Percentiles rank a stretch among this genome's conserved stretches.
These are phyloP conservation scores for Geotria australis DNA, from an alignment of 2,797 vertebrate species.

Conservation along the genomic window DNA sequence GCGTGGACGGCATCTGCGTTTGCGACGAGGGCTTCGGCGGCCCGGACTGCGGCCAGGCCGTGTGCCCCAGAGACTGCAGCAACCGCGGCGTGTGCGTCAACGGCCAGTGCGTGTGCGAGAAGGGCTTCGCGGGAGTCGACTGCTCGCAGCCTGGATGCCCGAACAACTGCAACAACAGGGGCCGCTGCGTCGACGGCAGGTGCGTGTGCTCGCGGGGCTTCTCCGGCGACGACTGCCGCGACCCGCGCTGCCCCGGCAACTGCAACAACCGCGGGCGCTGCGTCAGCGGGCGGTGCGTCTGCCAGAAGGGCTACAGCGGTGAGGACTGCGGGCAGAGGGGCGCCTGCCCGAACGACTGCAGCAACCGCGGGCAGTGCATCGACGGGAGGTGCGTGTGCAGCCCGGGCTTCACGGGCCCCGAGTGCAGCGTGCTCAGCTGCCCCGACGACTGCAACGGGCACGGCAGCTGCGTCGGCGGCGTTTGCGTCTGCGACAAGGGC, in stretches of 20 bases:
- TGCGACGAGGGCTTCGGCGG: conserved; percentile 36
- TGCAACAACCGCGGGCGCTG: conserved; percentile 34
- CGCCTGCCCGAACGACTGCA: conserved; percentile 12
- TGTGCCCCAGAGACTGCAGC: conserved; percentile 33
- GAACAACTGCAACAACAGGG: conserved; percentile 27
- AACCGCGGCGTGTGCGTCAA: conserved; percentile 23
- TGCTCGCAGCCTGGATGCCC: conserved; percentile 36
- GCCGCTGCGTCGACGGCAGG: conserved; percentile 37
- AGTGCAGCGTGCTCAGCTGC: conserved; percentile 39
- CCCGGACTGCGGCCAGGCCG: conserved; percentile 29
- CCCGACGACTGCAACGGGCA: background rate
- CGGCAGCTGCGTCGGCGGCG: conserved; percentile 19
- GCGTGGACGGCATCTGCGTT: conserved; percentile 33
- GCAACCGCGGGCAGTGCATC: conserved; percentile 9
- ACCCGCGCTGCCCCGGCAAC: conserved; percentile 33
- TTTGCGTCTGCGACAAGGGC: conserved; percentile 48
- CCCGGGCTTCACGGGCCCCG: conserved; percentile 72
- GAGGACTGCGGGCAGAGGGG: conserved; percentile 21
- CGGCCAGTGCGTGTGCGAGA: conserved; percentile 29
- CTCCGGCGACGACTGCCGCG: conserved; percentile 29
- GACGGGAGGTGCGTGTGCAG: conserved; percentile 46
- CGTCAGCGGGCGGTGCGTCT: conserved; percentile 32
- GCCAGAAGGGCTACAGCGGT: conserved; percentile 31
- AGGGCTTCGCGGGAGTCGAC: conserved; percentile 25
- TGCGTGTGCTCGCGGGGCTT: conserved; percentile 30